These are phyloP conservation scores for Podiceps cristatus DNA, from an alignment of 2,113 vertebrate species.

Conservation along the genomic window DNA sequence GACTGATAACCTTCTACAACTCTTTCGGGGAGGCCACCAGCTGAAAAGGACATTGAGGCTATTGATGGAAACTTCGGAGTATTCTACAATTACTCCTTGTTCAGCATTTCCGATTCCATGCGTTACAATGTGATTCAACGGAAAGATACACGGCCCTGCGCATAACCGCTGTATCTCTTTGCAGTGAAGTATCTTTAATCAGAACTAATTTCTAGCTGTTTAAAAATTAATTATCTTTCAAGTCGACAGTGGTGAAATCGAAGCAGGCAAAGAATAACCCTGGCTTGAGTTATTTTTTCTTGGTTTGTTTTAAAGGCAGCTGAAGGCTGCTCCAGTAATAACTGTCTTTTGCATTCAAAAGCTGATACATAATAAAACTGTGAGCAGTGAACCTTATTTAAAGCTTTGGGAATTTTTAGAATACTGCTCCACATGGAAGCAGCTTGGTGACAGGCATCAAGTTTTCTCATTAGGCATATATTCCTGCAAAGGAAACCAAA, in stretches of 20 bases:
- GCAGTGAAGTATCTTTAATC: not conserved
- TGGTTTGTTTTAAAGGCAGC: not conserved
- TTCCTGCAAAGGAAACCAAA: not conserved
- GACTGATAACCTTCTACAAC: not conserved
- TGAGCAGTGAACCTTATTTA: not conserved
- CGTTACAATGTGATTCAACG: not conserved
- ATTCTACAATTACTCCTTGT: not conserved
- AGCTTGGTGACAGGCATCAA: not conserved
- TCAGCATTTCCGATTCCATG: not conserved
- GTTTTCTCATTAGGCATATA: not conserved
- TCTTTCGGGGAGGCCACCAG: not conserved
- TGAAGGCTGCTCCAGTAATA: not conserved
- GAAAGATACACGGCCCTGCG: too few relatives aligned
- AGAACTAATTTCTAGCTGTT: not conserved
- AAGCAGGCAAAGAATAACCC: not conserved
- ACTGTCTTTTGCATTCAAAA: not conserved
- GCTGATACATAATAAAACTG: not conserved
- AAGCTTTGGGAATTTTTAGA: not conserved
- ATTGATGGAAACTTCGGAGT: not conserved
- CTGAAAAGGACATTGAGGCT: not conserved
- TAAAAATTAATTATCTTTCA: not conserved
- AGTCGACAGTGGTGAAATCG: not conserved
- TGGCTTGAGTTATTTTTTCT: not conserved
- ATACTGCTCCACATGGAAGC: not conserved
- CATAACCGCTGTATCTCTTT: not conserved